Conservation (phyloP, 2,888 invertebrate genomes). For the Tiliacea aurago region DNA sequence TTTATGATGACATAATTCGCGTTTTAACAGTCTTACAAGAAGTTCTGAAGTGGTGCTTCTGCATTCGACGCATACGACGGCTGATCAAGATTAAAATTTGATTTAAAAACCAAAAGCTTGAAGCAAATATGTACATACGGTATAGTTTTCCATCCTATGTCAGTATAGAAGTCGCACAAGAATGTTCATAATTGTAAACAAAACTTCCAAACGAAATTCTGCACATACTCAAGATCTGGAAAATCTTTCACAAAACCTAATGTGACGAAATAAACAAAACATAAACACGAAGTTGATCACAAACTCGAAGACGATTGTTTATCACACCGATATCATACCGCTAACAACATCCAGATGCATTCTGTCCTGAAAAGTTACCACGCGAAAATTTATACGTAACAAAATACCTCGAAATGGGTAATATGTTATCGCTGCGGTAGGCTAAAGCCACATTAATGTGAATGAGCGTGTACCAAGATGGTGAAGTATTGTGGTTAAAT, state of each 20-base stretch:
- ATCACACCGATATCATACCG: slow-evolving; percentile 57
- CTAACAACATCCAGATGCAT: slow-evolving; percentile 68
- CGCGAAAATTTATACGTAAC: slow-evolving; percentile 54
- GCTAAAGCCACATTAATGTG: slow-evolving; percentile 69
- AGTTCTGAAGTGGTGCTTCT: neutral
- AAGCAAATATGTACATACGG: neutral
- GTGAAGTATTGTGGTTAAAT: slow-evolving; percentile 68
- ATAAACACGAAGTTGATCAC: slow-evolving; percentile 36
- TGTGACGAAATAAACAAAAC: slow-evolving; percentile 20
- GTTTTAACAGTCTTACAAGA: neutral
- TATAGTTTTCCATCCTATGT: neutral
- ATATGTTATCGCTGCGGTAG: slow-evolving; percentile 68
- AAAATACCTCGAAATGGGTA: slow-evolving; percentile 65
- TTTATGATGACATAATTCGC: neutral
- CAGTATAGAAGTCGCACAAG: neutral
- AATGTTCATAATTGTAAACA: neutral
- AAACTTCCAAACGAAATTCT: neutral
- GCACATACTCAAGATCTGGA: neutral
- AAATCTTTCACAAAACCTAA: slow-evolving; percentile 1
- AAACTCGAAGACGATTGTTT: slow-evolving; percentile 56
- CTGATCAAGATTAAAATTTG: neutral
- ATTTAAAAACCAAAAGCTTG: neutral
- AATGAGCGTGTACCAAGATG: slow-evolving; percentile 60
- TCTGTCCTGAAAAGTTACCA: slow-evolving; percentile 58
- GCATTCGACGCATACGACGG: neutral